Conservation (phyloP, 1,140 invertebrate genomes). For the Lepidurus apus region DNA sequence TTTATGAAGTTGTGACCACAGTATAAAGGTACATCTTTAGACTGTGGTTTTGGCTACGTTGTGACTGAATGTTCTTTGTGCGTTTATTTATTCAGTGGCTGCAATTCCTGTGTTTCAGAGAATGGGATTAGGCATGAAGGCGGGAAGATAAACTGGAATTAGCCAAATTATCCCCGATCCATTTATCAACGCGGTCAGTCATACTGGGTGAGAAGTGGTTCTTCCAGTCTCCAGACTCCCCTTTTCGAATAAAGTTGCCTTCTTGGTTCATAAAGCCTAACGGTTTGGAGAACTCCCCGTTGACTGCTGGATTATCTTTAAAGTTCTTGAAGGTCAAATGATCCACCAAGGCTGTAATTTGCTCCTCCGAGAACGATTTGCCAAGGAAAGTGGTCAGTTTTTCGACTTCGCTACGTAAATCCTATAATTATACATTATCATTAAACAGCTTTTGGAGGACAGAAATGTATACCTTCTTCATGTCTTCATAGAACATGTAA, state of each 20-base stretch:
- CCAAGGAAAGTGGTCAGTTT: slow-evolving; percentile 67
- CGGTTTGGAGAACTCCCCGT: slow-evolving; percentile 49
- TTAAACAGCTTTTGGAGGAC: neutral
- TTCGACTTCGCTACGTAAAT: slow-evolving; percentile 56
- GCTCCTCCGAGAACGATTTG: slow-evolving; percentile 56
- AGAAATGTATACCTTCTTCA: slow-evolving; percentile 50
- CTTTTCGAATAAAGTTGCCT: slow-evolving; percentile 34
- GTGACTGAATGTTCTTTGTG: too few species aligned
- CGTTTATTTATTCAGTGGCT: too few species aligned
- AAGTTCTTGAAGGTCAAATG: slow-evolving; percentile 55
- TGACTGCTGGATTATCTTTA: slow-evolving; percentile 64
- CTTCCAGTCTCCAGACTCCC: slow-evolving; percentile 45
- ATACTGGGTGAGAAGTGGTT: slow-evolving; percentile 43
- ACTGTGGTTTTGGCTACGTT: too few species aligned
- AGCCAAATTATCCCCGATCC: slow-evolving; percentile 39
- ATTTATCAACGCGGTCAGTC: slow-evolving; percentile 40
- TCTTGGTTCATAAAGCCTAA: slow-evolving; percentile 4
- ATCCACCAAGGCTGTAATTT: slow-evolving; percentile 41
- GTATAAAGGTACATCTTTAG: too few species aligned
- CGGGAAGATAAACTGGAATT: neutral
- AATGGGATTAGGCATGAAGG: too few species aligned
- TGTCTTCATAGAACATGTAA: slow-evolving; percentile 75
- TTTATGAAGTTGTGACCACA: too few species aligned
- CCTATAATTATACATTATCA: slow-evolving; percentile 40
- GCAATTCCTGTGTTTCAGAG: too few species aligned